Base-by-base conservation (phyloP, 2,797 vertebrate genomes). In the Streptopelia turtur region DNA sequence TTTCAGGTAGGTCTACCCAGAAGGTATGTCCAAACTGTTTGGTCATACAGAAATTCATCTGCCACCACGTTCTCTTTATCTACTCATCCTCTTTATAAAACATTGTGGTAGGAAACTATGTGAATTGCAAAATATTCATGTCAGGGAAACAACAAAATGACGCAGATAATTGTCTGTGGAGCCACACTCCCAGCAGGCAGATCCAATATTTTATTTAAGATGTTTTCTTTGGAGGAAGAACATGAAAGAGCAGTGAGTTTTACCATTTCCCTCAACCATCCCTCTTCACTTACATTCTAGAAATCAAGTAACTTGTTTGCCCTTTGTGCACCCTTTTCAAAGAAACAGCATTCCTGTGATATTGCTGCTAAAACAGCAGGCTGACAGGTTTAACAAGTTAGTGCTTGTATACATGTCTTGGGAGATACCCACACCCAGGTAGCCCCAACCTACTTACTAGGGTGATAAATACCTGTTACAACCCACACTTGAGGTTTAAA, bases 381-480 rank as follows among this genome's bases (percentile, higher is more conserved):
- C 90, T 95, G 95, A 94, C 95, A 93, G 91, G 96, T 95, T 90
- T 83, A 94, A 85, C 94, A 92, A 95, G 96, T 94, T 4, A 90
- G 56, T 27, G 81, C 96, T 89, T 84, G 91, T 69, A 88, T 6
- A 64, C 45, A 39, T 18, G 56, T 79, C 91, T 92, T 83, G 80
- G 74, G 80, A 97, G 93, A 95, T 87, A 95, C 86, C 71, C 91
- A 94, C 95, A 94, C 95, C 94, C 95, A 94, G 90, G 93, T 93
- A 96, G 93, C 94, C 90, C 83, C 88, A 93, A 75, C 77, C 86
- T 93, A 93, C 88, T 94, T 82, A 90, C 83, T 64, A 63, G 57
- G 75, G 80, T 83, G 93, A 95, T 92, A 96, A 93, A 96, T 90
- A 95, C 80, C 88, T 94, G 74, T 68, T 90, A 82, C 90, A 96